Evolutionary conservation across 1,140 invertebrate species (phyloP), one percentile per base, ranked within the genome.

Genomic region (Mamestra configurata): DNA sequence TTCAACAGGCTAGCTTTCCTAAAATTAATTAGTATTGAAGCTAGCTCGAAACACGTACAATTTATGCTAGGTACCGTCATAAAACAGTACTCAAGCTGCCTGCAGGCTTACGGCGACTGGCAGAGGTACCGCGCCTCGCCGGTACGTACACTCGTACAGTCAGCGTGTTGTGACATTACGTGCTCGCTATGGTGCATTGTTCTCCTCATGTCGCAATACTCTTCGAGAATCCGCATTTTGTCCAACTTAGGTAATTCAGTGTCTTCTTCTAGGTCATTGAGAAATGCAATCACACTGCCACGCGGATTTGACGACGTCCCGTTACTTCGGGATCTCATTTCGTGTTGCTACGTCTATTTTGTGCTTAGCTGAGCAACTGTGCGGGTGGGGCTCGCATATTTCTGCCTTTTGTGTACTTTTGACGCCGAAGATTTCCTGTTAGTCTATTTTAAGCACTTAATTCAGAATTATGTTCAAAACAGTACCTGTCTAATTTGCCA

Each of bases 301-400:
- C 10, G 53, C 53, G 53, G 11, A 24, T 57, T 57, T 57, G 53
- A 57, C 13, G 24, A 13, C 24, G 22, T 57, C 53, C 53, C 22
- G 53, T 57, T 57, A 57, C 53, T 57, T 57, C 24, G 11, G 53
- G 53, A 57, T 57, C 20, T 27, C 53, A 57, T 24, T 57, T 57
- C 53, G 22, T 57, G 53, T 57, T 57, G 53, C 53, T 57, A 49
- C 13, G 53, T 57, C 22, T 10, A 27, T 24, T 57, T 57, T 57
- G 24, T 55, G 53, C 20, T 24, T 55, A 55, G 53, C 22, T 11
- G 18, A 55, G 53, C 11, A 46, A 46, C 13, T 46, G 27, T 46
- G 43, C 10, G 43, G 15, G 13, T 15, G 43, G 37, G 43, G 43
- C 13, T 46, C 15, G 11, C 37, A 8, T 46, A 46, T 15, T 46